Evolutionary conservation across 1,140 invertebrate species (phyloP).

Genomic region (Drosophila guanche): DNA sequence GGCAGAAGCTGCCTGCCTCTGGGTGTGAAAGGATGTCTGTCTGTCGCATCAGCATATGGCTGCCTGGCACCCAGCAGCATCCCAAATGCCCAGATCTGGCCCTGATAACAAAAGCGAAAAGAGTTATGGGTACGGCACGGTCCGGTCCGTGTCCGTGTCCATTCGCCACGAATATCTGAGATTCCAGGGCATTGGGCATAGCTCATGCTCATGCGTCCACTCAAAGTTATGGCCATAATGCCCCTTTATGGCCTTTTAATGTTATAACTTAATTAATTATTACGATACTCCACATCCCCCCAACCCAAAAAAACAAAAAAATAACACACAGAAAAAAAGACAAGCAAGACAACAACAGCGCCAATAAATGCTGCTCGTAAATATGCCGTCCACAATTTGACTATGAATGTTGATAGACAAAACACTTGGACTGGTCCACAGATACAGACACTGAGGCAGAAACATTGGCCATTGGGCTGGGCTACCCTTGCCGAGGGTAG

Average conservation of each 20-base stretch:
- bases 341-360: background rate
- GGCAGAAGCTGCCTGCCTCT: constrained; percentile 5
- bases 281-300: constrained; percentile 60
- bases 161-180: constrained; percentile 49
- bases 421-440: constrained; percentile 34
- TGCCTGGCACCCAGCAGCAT: background rate
- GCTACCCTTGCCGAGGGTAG: constrained; percentile 15
- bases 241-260: constrained; percentile 78
- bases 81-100: constrained; percentile 19
- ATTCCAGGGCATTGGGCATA: constrained; percentile 46
- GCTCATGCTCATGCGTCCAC: constrained; percentile 58
- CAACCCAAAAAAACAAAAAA: constrained; percentile 10
- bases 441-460: background rate
- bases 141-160: background rate
- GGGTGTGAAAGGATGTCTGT: constrained; percentile 11
- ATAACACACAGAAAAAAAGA: background rate
- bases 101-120: constrained; percentile 54
- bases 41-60: constrained; percentile 16
- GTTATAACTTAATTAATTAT: constrained; percentile 82
- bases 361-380: constrained; percentile 43
- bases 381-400: constrained; percentile 65
- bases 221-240: constrained; percentile 77
- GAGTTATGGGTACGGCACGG: constrained; percentile 51
- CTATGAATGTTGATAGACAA: constrained; percentile 57
- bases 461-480: constrained; percentile 11